Conservation (phyloP, 2,113 vertebrate genomes). For the Solenodon paradoxus region DNA sequence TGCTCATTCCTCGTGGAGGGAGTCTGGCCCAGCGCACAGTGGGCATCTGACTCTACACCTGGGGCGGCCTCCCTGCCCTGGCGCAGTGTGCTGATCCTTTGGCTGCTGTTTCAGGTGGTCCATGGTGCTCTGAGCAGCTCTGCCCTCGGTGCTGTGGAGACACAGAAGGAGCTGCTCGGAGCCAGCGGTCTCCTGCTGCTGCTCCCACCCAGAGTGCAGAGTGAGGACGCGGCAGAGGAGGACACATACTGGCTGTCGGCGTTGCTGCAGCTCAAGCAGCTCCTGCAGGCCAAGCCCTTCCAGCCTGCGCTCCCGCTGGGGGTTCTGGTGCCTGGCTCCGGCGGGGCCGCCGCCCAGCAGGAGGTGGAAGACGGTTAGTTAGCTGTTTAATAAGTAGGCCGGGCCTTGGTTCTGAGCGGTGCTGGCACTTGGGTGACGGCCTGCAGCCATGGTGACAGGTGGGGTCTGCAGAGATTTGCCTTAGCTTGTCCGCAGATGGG, state of each 20-base stretch:
- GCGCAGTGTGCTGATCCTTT: background rate
- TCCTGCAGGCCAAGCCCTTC: conserved; percentile 91
- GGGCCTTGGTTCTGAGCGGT: background rate
- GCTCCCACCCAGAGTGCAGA: conserved; percentile 82
- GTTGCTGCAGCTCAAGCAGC: conserved; percentile 91
- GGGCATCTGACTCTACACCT: background rate
- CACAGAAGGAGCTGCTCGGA: conserved; percentile 88
- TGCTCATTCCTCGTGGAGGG: background rate
- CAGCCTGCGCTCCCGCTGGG: conserved; percentile 88
- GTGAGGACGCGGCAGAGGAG: conserved; percentile 77
- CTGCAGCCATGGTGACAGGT: background rate
- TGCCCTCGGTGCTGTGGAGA: conserved; percentile 83
- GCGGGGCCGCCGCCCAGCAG: conserved; percentile 39
- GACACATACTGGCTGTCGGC: conserved; percentile 91
- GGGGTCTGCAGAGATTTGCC: background rate
- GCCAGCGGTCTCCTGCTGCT: conserved; percentile 89
- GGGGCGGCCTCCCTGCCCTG: too few species aligned
- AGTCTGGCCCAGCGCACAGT: fast-evolving
- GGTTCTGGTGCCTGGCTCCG: conserved; percentile 84
- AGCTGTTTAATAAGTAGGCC: background rate
- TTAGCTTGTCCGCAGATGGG: fast-evolving
- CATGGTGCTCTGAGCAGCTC: conserved; percentile 83
- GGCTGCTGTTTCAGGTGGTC: conserved; percentile 79
- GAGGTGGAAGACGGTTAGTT: conserved; percentile 82
- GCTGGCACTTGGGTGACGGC: too few species aligned